Base-by-base conservation (phyloP, 64 coral and sea anemone genomes). In the Stichodactyla mertensii region DNA sequence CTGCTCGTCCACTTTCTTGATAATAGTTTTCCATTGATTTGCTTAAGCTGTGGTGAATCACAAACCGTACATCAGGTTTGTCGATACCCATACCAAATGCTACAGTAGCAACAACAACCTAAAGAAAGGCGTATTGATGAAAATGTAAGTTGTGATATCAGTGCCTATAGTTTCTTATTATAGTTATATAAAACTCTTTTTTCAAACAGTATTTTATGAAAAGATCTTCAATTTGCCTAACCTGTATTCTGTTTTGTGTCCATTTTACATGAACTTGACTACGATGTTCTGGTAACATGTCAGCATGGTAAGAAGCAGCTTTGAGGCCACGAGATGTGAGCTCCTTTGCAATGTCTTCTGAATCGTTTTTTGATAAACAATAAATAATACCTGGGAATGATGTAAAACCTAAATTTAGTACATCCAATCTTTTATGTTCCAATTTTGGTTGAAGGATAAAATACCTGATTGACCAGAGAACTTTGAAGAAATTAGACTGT, bases 1-100 rank as follows among this genome's bases (percentile, higher is more conserved):
- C 95, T 0, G 95, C 95, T 16, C 95, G 84, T 18, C 95, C 95
- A 52, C 92, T 94, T 59, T 98, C 95, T 77, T 98, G 95, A 77
- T 98, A 98, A 52, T 89, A 94, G 54, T 98, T 98, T 80, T 98
- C 95, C 95, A 98, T 98, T 45, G 95, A 98, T 86, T 98, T 98
- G 57, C 95, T 98, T 15, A 98, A 54, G 5, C 88, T 92, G 12
- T 98, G 95, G 70, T 98, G 95, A 52, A 98, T 98, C 19, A 98
- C 92, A 77, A 98, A 98, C 10, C 95, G 95, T 3, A 98, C 95
- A 24, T 94, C 86, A 56, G 95, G 80, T 52, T 98, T 98, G 78
- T 98, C 95, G 52, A 98, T 98, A 16, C 95, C 95, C 95, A 98
- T 98, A 26, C 95, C 95, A 78, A 98, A 98, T 27, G 92, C 95